These are phyloP conservation scores for Globodera rostochiensis DNA, from an alignment of 1,140 invertebrate genomes.

Conservation along the genomic window DNA sequence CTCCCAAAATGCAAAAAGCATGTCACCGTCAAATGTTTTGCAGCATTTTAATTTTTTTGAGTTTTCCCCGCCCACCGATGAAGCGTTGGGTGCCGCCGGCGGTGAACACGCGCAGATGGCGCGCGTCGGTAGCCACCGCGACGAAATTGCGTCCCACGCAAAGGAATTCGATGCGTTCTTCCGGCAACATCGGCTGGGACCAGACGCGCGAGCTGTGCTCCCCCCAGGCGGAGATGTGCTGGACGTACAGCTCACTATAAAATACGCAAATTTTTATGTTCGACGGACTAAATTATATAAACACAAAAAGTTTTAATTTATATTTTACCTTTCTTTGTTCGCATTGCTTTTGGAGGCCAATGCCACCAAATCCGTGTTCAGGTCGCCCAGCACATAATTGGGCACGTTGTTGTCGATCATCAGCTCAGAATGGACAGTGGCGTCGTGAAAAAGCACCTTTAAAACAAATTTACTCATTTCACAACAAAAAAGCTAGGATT, in stretches of 20 bases:
- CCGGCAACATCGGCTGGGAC: conserved; percentile 20
- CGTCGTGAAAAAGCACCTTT: conserved; percentile 34
- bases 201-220: conserved; percentile 29
- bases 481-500: too few species aligned
- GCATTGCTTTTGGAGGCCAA: conserved; percentile 30
- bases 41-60: too few species aligned
- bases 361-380: conserved; percentile 28
- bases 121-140: conserved; percentile 24
- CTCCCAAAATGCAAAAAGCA: too few species aligned
- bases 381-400: conserved; percentile 34
- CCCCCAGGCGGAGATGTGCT: conserved; percentile 34
- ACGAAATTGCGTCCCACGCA: conserved; percentile 30
- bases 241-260: conserved; percentile 31
- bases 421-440: conserved; percentile 35
- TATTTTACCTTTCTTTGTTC: conserved; percentile 27
- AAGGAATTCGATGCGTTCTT: conserved; percentile 26
- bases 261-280: neutral
- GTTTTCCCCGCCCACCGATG: conserved; percentile 9
- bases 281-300: neutral
- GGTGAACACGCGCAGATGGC: conserved; percentile 37
- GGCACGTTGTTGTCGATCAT: conserved; percentile 30
- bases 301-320: neutral
- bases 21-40: too few species aligned
- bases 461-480: neutral
- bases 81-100: conserved; percentile 34